Conservation (phyloP, 2,113 vertebrate species). For the Chamaetylas fuelleborni region DNA sequence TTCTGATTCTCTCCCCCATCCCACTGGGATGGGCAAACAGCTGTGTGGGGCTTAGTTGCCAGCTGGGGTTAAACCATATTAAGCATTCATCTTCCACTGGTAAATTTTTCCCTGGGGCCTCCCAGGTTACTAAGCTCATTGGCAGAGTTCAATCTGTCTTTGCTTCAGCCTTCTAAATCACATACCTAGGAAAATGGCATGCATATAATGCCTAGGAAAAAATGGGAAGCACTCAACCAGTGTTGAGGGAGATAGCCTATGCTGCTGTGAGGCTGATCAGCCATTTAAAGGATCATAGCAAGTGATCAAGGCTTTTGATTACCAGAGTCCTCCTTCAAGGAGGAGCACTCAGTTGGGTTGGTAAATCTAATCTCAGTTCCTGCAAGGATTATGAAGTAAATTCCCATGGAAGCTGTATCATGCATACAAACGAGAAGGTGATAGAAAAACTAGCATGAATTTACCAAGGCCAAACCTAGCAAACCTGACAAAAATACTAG, state of each 20-base stretch:
- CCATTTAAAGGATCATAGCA: neutral
- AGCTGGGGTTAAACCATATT: neutral
- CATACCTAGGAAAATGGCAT: neutral
- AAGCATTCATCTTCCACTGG: neutral
- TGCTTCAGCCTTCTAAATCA: neutral
- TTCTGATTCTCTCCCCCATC: neutral
- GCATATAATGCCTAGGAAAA: neutral
- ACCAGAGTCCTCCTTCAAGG: neutral
- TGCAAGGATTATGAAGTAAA: neutral
- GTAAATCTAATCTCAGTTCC: neutral
- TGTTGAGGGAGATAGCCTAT: neutral
- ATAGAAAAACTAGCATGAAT: neutral
- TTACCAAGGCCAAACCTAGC: neutral
- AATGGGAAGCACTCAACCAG: neutral
- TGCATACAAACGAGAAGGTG: fast-evolving
- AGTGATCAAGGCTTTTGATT: neutral
- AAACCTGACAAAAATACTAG: neutral
- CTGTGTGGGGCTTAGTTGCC: neutral
- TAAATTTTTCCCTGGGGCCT: neutral
- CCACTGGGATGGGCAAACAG: neutral
- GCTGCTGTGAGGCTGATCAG: neutral
- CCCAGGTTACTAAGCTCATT: neutral
- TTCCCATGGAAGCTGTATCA: neutral
- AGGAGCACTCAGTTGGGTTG: neutral
- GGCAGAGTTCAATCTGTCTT: neutral